Percentiles rank a stretch among this genome's conserved stretches.
Conservation (phyloP, 2,888 invertebrate genomes). For the Dasypolia templi region DNA sequence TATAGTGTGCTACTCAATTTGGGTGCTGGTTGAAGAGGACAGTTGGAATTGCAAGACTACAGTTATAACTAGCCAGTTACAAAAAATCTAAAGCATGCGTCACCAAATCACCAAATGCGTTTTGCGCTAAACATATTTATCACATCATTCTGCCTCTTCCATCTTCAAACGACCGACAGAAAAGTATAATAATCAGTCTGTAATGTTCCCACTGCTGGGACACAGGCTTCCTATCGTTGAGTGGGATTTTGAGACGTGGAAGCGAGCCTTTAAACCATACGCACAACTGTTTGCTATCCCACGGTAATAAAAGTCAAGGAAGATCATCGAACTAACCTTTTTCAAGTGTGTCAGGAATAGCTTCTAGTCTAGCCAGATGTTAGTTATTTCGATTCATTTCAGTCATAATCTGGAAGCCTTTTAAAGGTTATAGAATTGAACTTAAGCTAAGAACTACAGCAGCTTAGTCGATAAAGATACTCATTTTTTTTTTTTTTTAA, state of each 20-base stretch:
- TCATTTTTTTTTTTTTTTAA: no score
- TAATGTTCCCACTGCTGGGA: no score
- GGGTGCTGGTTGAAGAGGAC: not conserved
- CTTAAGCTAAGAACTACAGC: no score
- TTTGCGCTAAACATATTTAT: not conserved
- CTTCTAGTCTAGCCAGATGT: constrained; percentile 40
- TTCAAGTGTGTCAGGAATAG: constrained; percentile 34
- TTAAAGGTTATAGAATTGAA: constrained; percentile 1
- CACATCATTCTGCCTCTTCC: not conserved
- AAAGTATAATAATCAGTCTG: no score
- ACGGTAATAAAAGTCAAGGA: constrained; percentile 44
- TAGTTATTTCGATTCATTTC: constrained; percentile 15
- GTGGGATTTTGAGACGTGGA: no score
- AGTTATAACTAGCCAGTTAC: not conserved
- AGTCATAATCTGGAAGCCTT: not conserved
- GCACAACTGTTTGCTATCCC: constrained; percentile 36
- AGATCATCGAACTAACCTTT: constrained; percentile 33
- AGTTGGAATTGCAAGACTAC: not conserved
- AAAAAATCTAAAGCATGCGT: not conserved
- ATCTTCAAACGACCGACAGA: not conserved
- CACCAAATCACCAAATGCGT: not conserved
- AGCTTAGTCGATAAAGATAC: not conserved
- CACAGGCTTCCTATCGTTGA: no score
- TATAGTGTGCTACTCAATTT: no score
- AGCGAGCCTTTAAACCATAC: not conserved